Evolutionary conservation across 2,888 invertebrate species (phyloP), one percentile per base, ranked within the genome.

Genomic region (Ernsta delagoae): DNA sequence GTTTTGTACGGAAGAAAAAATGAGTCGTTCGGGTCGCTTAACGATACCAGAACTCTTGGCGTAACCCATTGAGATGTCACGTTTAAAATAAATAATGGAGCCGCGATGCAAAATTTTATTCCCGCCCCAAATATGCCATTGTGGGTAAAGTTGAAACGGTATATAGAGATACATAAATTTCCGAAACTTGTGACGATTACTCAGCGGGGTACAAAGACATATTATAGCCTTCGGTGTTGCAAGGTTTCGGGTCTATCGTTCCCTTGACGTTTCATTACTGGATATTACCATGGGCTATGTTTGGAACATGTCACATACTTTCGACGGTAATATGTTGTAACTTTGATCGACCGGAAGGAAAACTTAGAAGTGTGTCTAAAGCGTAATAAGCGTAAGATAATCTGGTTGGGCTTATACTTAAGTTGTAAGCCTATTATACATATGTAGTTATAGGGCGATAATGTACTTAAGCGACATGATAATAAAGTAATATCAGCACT

Each of bases 61-160:
- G 70, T 62, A 74, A 75, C 76, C 78, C 69, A 85, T 84, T 85
- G 84, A 83, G 78, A 80, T 82, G 87, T 87, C 86, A 82, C 78
- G 73, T 75, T 78, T 72, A 75, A 83, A 83, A 85, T 86, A 83
- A 87, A 84, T 83, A 85, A 86, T 84, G 78, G 74, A 70, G 74
- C 75, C 77, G 75, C 78, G 75, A 76, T 79, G 81, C 77, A 81
- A 85, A 87, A 88, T 82, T 43, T 43, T 43, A 79, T 82, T 83
- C 77, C 79, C 80, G 79, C 79, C 83, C 85, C 84, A 85, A 88
- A 88, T 86, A 88, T 86, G 41, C 86, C 85, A 87, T 87, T 88
- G 87, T 86, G 83, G 81, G 75, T 75, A 45, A 54, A 54, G 54
- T 54, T 54, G 54, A 54, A 54, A 54, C 54, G 54, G 31, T 16